Percentiles rank a stretch among this genome's conserved stretches.
Conservation (phyloP, 2,797 vertebrate genomes). For the Dicrostonyx torquatus region DNA sequence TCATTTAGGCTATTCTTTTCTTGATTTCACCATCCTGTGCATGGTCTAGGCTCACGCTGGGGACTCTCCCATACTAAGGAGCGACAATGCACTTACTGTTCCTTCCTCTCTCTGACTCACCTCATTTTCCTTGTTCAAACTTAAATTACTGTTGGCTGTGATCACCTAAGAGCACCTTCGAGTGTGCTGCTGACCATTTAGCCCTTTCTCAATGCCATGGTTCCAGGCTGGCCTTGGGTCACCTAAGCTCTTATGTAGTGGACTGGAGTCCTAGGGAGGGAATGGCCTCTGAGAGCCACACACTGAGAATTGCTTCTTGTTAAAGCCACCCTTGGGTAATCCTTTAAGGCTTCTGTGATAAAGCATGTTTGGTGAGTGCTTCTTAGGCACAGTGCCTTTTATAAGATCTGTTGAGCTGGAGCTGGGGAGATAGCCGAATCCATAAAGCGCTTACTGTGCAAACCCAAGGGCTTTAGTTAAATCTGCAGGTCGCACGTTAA, state of each 20-base stretch:
- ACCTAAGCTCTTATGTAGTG: neutral
- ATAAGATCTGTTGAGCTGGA: neutral
- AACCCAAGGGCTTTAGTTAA: neutral
- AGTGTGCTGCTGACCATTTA: neutral
- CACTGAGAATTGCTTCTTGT: neutral
- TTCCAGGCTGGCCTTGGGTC: neutral
- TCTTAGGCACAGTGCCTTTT: neutral
- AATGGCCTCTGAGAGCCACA: neutral
- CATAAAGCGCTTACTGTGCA: neutral
- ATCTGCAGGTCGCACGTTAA: neutral
- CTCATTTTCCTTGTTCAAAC: conserved; percentile 28
- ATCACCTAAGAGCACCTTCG: conserved; percentile 4
- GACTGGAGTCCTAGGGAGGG: neutral
- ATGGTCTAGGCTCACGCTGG: neutral
- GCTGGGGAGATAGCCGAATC: neutral
- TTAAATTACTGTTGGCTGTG: neutral
- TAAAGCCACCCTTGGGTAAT: neutral
- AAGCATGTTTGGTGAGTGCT: conserved; percentile 23
- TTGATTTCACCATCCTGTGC: neutral
- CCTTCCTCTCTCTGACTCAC: neutral
- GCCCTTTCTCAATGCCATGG: neutral
- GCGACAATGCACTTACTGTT: neutral
- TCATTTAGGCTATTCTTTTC: neutral
- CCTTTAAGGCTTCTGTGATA: neutral
- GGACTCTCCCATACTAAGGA: neutral